phyloP scores from a whole-genome alignment of 1,140 invertebrate species.

The Panagrolaimus sp. region DNA sequence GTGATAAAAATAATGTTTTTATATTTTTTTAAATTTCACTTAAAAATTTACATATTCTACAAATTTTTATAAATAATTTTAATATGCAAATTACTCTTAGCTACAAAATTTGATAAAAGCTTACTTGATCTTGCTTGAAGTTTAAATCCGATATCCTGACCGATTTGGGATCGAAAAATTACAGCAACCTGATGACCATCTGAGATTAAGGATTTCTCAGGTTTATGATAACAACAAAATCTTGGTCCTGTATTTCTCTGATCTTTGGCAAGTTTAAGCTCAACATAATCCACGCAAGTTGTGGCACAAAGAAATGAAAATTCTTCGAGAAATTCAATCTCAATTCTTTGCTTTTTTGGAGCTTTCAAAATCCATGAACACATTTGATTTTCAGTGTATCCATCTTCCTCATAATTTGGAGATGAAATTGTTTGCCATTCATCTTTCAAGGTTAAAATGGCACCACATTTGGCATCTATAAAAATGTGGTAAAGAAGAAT shows the following conservation, averaged over 20 bases:
- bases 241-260: constrained; percentile 50
- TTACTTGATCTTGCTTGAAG: constrained; percentile 43
- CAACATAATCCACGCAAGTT: constrained; percentile 55
- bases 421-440: constrained; percentile 46
- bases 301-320: constrained; percentile 51
- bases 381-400: constrained; percentile 48
- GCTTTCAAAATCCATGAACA: constrained; percentile 53
- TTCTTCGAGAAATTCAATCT: constrained; percentile 53
- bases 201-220: constrained; percentile 45
- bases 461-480: constrained; percentile 54
- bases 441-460: constrained; percentile 31
- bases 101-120: constrained; percentile 17
- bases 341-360: constrained; percentile 33
- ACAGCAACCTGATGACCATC: constrained; percentile 41
- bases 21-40: too few species aligned
- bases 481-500: not conserved
- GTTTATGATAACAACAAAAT: constrained; percentile 47
- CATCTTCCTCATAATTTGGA: constrained; percentile 46
- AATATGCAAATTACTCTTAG: too few species aligned
- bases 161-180: constrained; percentile 47
- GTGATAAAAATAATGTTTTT: too few species aligned
- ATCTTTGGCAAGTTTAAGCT: constrained; percentile 50
- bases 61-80: too few species aligned
- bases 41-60: too few species aligned
- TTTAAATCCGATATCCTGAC: constrained; percentile 49